Evolutionary conservation across 2,888 invertebrate species (phyloP).

Genomic region (Drosophila longiperda): DNA sequence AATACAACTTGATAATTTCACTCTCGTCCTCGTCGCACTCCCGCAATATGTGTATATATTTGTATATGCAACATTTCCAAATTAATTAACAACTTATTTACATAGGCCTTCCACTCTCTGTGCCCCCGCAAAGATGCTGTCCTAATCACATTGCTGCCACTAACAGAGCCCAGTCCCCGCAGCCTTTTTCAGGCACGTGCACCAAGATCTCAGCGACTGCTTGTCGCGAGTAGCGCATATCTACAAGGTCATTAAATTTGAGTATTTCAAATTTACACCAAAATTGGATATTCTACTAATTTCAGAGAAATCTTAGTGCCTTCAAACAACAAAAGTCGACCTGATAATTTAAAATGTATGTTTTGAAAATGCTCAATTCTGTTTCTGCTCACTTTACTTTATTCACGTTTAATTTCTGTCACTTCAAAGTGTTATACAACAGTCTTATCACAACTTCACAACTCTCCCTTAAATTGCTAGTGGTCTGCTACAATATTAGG

Average conservation of each 20-base stretch:
- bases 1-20: conserved; percentile 16
- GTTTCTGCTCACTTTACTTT: too few species aligned
- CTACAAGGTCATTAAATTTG: background rate
- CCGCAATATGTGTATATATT: background rate
- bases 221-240: background rate
- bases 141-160: conserved; percentile 24
- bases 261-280: background rate
- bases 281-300: background rate
- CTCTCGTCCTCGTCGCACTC: conserved; percentile 6
- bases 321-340: background rate
- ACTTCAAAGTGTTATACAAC: too few species aligned
- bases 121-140: conserved; percentile 1
- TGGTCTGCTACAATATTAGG: too few species aligned
- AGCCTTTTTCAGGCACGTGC: conserved; percentile 16
- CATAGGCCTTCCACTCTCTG: conserved; percentile 38
- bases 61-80: conserved; percentile 52
- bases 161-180: conserved; percentile 7
- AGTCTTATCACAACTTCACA: too few species aligned
- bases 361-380: background rate
- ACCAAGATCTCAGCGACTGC: background rate
- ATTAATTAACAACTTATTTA: conserved; percentile 73
- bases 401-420: too few species aligned
- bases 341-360: background rate
- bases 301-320: background rate
- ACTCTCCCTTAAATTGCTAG: too few species aligned